Evolutionary conservation across 2,113 vertebrate species (phyloP).

Genomic region (Machaerirhynchus nigripectus): DNA sequence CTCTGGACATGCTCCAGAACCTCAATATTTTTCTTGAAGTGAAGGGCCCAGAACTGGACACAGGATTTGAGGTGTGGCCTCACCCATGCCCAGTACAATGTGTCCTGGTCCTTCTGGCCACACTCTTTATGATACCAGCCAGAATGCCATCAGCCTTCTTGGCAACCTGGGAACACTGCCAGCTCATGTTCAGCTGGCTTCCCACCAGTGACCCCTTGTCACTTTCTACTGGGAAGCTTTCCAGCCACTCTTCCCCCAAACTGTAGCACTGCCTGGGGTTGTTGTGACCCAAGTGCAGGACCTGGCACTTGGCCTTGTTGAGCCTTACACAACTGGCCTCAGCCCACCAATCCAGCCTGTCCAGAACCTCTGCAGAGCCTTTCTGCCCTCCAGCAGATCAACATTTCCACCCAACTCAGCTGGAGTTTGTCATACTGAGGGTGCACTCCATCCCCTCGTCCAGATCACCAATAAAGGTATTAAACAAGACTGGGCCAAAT

Average conservation of each 20-base stretch:
- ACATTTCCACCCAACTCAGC: not conserved
- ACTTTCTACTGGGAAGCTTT: not conserved
- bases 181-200: not conserved
- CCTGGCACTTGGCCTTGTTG: not conserved
- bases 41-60: not conserved
- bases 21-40: not conserved
- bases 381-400: not conserved
- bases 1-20: not conserved
- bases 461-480: not conserved
- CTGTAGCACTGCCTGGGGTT: not conserved
- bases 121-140: not conserved
- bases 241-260: not conserved
- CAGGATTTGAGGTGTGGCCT: not conserved
- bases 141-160: not conserved
- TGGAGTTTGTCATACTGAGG: not conserved
- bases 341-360: not conserved
- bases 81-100: not conserved
- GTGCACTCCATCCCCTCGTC: rapidly evolving
- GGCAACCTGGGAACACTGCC: not conserved
- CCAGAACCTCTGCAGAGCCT: not conserved
- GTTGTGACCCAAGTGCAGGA: not conserved
- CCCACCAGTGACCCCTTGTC: no score
- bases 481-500: not conserved
- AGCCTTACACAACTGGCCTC: not conserved
- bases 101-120: not conserved